Conservation (phyloP, 2,888 invertebrate species). For the Dolomedes plantarius region DNA sequence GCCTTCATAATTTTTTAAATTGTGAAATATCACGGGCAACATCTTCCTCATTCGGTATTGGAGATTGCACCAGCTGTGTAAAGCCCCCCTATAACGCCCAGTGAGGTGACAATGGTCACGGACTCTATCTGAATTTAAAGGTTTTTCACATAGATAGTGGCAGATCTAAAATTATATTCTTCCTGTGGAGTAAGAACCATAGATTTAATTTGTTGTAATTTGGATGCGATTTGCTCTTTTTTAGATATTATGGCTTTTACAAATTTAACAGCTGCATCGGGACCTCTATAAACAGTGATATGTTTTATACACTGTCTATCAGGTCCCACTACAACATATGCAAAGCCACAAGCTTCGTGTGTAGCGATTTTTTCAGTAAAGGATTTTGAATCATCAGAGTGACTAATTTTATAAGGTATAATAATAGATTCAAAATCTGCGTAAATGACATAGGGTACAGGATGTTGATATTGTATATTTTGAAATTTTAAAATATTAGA, state of each 20-base stretch:
- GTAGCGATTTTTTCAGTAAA: not conserved
- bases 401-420: not conserved
- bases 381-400: not conserved
- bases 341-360: conserved; percentile 19
- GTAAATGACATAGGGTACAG: not conserved
- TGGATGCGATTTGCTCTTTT: not conserved
- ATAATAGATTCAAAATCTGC: not conserved
- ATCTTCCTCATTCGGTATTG: not conserved
- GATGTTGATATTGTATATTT: not conserved
- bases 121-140: not conserved
- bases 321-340: not conserved
- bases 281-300: not conserved
- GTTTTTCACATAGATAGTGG: not conserved
- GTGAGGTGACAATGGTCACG: not conserved
- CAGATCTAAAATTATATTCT: not conserved
- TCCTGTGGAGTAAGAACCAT: not conserved
- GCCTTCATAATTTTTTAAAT: conserved; percentile 14
- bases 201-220: not conserved
- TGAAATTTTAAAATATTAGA: not conserved
- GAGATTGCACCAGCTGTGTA: conserved; percentile 14
- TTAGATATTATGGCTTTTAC: not conserved
- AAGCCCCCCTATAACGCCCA: not conserved
- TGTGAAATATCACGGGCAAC: conserved; percentile 1
- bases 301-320: conserved; percentile 1
- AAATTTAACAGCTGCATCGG: not conserved